Base-by-base conservation (phyloP, 92 coral and sea anemone species). In the Zoanthus sansibaricus region DNA sequence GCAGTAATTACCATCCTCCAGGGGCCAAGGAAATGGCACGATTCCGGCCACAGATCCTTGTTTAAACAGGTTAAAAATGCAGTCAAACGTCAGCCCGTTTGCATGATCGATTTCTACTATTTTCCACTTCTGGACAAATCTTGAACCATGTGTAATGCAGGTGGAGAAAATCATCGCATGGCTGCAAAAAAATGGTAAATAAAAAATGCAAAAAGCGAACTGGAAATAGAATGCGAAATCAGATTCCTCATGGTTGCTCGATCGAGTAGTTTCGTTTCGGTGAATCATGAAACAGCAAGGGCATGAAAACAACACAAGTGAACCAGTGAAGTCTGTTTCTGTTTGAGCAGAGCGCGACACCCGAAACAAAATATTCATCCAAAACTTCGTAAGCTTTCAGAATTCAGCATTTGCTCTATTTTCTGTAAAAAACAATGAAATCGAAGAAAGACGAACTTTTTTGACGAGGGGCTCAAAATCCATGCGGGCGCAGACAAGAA, bases 71-170 rank as follows among this genome's bases (percentile, higher is more conserved):
- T 56, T 56, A 56, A 56, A 71, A 71, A 21, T 21, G 46, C 48
- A 31, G 76, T 71, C 78, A 73, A 73, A 73, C 30, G 78, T 73
- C 78, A 73, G 58, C 78, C 78, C 58, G 58, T 73, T 73, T 73
- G 78, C 78, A 73, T 46, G 54, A 44, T 73, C 78, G 78, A 73
- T 73, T 73, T 73, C 78, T 73, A 73, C 78, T 44, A 73, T 73
- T 46, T 73, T 73, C 78, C 78, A 71, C 5, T 56, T 56, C 5
- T 56, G 64, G 11, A 56, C 64, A 16, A 56, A 56, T 2, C 64
- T 1, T 56, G 64, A 56, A 56, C 0, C 64, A 72, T 72, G 77
- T 13, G 54, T 72, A 37, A 72, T 37, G 77, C 52, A 37, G 55
- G 77, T 72, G 54, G 77, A 72, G 52, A 72, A 72, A 72, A 72